Evolutionary conservation across 1,140 invertebrate genomes (phyloP).

Genomic region (Wasmannia auropunctata): DNA sequence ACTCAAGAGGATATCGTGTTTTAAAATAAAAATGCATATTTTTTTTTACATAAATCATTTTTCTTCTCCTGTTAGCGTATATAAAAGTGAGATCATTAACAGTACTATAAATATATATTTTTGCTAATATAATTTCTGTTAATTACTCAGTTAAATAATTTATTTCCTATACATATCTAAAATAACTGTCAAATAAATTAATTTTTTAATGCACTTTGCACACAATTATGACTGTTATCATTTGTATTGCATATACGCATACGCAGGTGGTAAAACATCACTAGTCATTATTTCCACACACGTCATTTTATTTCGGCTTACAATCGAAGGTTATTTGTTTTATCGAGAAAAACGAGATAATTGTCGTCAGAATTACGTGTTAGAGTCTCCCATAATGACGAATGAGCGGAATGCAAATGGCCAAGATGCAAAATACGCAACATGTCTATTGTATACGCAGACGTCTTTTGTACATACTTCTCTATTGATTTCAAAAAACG

Average conservation of each 20-base stretch:
- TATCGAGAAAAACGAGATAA: neutral
- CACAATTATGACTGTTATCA: neutral
- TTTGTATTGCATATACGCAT: neutral
- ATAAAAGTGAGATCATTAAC: neutral
- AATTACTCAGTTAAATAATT: neutral
- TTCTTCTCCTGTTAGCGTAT: neutral
- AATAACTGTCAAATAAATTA: neutral
- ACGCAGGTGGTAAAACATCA: neutral
- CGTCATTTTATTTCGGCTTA: neutral
- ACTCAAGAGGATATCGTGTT: neutral
- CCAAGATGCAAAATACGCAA: neutral
- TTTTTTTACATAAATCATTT: neutral
- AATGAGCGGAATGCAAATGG: neutral
- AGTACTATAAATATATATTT: neutral
- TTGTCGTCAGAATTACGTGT: neutral
- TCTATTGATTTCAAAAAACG: constrained; percentile 16
- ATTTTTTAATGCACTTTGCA: neutral
- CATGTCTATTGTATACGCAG: neutral
- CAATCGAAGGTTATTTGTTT: neutral
- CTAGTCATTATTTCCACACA: neutral
- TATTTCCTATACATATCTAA: neutral
- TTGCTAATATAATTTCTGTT: neutral
- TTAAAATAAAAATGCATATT: neutral
- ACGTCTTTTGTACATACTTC: neutral
- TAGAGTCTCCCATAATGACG: constrained; percentile 21